Conservation (phyloP, 2,113 vertebrate genomes). For the Catharus minimus region DNA sequence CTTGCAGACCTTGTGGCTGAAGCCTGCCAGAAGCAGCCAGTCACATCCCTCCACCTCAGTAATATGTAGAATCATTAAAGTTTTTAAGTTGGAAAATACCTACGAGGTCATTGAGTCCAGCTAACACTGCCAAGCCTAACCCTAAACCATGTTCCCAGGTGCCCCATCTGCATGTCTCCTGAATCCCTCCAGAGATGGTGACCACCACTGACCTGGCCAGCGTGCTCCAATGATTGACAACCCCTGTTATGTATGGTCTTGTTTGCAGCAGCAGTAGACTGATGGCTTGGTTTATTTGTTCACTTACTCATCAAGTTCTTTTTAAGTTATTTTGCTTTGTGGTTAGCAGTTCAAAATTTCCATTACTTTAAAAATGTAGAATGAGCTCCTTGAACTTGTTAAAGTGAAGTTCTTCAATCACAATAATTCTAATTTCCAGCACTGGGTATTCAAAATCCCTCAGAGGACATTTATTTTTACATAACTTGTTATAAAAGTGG, state of each 20-base stretch:
- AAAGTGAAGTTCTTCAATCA: neutral
- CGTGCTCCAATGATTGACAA: neutral
- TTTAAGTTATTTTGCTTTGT: neutral
- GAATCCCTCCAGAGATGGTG: neutral
- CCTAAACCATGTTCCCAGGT: neutral
- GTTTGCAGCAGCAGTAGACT: neutral
- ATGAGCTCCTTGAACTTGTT: neutral
- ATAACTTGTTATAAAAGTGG: neutral
- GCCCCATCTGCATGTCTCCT: neutral
- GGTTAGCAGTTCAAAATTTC: neutral
- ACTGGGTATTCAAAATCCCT: neutral
- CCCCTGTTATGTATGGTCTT: neutral
- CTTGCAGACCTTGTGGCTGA: no score
- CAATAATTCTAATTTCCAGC: neutral
- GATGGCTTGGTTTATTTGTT: neutral
- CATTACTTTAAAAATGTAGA: neutral
- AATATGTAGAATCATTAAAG: neutral
- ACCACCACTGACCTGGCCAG: neutral
- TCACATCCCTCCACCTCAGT: neutral
- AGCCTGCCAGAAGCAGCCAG: no score
- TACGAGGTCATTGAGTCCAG: neutral
- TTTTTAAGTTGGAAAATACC: neutral
- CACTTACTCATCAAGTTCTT: neutral
- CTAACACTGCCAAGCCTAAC: neutral
- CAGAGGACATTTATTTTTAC: neutral